Base-by-base conservation (phyloP, 2,888 invertebrate genomes). In the Buathra laborator region DNA sequence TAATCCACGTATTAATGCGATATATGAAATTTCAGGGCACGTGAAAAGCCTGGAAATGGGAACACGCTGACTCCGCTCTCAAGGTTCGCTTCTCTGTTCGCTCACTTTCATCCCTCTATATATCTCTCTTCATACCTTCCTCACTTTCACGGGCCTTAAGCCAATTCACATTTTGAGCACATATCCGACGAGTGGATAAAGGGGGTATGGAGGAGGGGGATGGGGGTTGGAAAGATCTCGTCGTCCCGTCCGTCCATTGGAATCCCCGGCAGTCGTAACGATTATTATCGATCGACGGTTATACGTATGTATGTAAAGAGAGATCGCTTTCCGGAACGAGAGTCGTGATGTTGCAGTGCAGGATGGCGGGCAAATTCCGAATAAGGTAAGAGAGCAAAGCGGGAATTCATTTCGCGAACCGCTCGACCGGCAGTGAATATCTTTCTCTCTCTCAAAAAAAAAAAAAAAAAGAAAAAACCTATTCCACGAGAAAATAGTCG, bases 1-100 rank as follows among this genome's bases (percentile, higher is more conserved):
- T 82, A 86, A 87, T 87, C 83, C 87, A 83, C 80, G 87, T 88
- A 88, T 90, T 91, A 89, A 90, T 87, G 88, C 88, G 88, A 89
- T 89, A 88, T 88, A 85, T 87, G 89, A 86, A 89, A 89, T 87
- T 88, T 89, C 62, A 87, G 77, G 78, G 83, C 83, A 89, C 89
- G 89, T 88, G 88, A 87, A 83, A 81, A 84, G 88, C 88, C 84
- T 87, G 79, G 86, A 86, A 89, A 89, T 88, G 87, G 85, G 81
- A 79, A 81, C 81, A 72, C 81, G 88, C 88, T 88, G 88, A 89
- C 87, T 89, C 81, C 77, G 81, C 88, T 80, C 51, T 32, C 64
- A 37, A 62, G 32, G 59, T 29, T 62, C 29, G 29, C 53, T 56
- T 43, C 51, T 16, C 19, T 67, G 46, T 37, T 37, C 68, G 29